Conservation (phyloP, 2,797 vertebrate genomes). For the Peromyscus attwateri region DNA sequence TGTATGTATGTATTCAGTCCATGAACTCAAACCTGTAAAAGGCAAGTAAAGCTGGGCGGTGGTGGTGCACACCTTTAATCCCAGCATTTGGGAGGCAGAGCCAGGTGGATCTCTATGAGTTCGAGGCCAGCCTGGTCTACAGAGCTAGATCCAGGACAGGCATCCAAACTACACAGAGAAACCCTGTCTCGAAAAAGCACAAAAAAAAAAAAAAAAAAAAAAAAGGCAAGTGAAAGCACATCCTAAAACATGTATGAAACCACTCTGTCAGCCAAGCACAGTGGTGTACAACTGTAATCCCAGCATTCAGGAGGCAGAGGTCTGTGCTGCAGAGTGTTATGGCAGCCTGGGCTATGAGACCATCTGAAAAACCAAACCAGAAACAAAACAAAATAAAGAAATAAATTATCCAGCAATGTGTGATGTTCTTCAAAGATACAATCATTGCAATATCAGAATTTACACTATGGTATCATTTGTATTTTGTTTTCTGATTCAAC, state of each 20-base stretch:
- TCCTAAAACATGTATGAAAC: not conserved
- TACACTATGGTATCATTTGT: not conserved
- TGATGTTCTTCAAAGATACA: constrained; percentile 45
- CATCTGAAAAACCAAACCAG: not conserved
- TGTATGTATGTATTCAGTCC: not conserved
- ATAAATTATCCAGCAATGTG: not conserved
- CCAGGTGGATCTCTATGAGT: too few species aligned
- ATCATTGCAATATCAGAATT: not conserved
- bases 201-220: not conserved
- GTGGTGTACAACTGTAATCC: not conserved
- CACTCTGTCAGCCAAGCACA: not conserved
- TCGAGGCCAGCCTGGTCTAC: too few species aligned
- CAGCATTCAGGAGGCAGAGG: not conserved
- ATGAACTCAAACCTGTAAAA: constrained; percentile 59
- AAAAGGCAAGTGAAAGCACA: constrained; percentile 12
- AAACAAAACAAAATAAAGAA: not conserved
- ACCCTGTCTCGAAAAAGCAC: too few species aligned
- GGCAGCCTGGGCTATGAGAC: not conserved
- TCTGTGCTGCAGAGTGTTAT: not conserved
- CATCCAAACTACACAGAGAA: too few species aligned
- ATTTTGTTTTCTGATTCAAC: constrained; percentile 57
- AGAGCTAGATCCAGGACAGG: too few species aligned
- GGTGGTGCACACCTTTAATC: too few species aligned
- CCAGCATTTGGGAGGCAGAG: too few species aligned
- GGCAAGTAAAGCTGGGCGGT: too few species aligned